Evolutionary conservation across 2,797 vertebrate genomes (phyloP), one percentile per base, ranked within the genome.

Genomic region (Sebastes jordani): DNA sequence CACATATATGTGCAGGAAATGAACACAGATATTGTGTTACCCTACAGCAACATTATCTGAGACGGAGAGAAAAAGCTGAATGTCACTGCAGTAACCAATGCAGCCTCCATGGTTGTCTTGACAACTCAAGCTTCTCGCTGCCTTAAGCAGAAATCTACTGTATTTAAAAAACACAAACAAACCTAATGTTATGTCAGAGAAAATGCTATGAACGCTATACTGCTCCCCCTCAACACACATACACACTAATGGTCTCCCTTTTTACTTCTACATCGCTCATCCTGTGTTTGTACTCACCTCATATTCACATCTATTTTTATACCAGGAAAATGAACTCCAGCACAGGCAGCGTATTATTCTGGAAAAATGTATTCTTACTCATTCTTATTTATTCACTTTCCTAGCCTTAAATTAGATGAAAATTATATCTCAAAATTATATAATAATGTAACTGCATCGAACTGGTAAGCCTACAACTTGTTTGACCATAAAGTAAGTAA

Each of bases 71-170:
- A 84, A 74, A 78, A 42, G 42, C 11, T 42, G 67, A 69, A 74
- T 67, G 62, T 83, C 49, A 81, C 79, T 68, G 65, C 72, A 75
- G 74, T 69, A 60, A 66, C 76, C 56, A 56, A 25, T 42, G 42
- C 77, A 80, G 64, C 64, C 84, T 80, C 82, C 62, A 54, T 75
- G 85, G 87, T 91, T 91, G 90, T 90, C 90, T 83, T 90, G 91
- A 90, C 90, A 90, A 93, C 91, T 83, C 84, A 76, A 75, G 74
- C 78, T 36, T 81, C 58, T 79, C 11, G 11, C 30, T 52, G 73
- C 78, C 85, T 82, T 60, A 36, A 80, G 76, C 58, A 68, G 52
- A 87, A 78, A 82, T 84, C 56, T 60, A 73, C 54, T 76, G 78
- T 84, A 75, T 84, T 82, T 11, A 38, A 72, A 79, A 86, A 80